phyloP scores from a whole-genome alignment of 1,140 invertebrate species.

The Babylonia areolata region DNA sequence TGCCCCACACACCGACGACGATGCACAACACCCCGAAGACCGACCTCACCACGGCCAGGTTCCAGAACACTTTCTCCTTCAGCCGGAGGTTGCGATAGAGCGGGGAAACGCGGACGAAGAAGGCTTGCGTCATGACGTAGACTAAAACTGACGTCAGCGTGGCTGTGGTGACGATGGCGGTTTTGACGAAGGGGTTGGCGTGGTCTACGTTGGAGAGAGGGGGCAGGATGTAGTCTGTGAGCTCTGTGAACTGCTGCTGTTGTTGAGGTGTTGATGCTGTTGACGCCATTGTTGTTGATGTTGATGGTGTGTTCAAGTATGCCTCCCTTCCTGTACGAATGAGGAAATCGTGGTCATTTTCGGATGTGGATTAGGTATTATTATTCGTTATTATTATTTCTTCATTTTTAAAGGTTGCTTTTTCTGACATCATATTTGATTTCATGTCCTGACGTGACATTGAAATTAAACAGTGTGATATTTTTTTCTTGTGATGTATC shows the following conservation, averaged over 20 bases:
- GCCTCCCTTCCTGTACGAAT: background rate
- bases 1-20: slow-evolving; percentile 59
- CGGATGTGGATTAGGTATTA: no score
- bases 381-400: no score
- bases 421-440: no score
- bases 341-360: no score
- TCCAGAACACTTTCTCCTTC: slow-evolving; percentile 71
- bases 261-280: background rate
- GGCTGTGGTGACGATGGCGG: slow-evolving; percentile 42
- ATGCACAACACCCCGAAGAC: slow-evolving; percentile 66
- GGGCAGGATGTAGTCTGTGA: slow-evolving; percentile 54
- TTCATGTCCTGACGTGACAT: no score
- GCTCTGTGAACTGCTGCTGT: background rate
- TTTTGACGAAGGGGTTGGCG: slow-evolving; percentile 39
- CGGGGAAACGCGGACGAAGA: slow-evolving; percentile 30
- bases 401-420: no score
- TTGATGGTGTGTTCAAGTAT: background rate
- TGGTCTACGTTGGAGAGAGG: slow-evolving; percentile 53
- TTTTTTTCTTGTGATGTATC: no score
- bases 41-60: slow-evolving; percentile 64
- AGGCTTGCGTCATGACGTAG: slow-evolving; percentile 40
- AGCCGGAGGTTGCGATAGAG: slow-evolving; percentile 54
- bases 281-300: background rate
- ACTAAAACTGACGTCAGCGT: slow-evolving; percentile 52
- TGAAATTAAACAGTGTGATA: no score